Evolutionary conservation across 2,888 invertebrate genomes (phyloP).

Genomic region (Trileptium ribeirensis): DNA sequence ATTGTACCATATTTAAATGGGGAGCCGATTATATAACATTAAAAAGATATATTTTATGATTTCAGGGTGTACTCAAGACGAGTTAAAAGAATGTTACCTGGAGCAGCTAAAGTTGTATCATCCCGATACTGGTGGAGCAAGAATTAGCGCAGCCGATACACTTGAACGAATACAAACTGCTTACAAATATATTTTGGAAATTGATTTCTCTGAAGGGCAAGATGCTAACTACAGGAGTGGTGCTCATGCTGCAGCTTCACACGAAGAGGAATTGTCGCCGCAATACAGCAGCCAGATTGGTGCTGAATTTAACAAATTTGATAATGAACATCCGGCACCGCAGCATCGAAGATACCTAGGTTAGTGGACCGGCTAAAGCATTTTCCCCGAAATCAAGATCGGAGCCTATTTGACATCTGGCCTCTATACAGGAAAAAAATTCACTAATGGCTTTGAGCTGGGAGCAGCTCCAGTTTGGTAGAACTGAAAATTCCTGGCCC

Average conservation of each 20-base stretch:
- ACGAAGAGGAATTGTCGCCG: background rate
- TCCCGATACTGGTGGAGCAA: slow-evolving; percentile 69
- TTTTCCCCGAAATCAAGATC: no score
- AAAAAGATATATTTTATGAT: no score
- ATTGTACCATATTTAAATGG: no score
- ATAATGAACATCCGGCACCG: slow-evolving; percentile 69
- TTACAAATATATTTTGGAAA: slow-evolving; percentile 50
- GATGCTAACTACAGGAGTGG: background rate
- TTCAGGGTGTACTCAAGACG: background rate
- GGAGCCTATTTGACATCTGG: no score
- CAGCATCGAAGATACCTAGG: slow-evolving; percentile 62
- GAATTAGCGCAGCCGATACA: slow-evolving; percentile 67
- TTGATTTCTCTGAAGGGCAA: slow-evolving; percentile 38
- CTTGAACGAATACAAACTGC: slow-evolving; percentile 63
- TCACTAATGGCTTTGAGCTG: no score
- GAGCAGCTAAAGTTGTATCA: slow-evolving; percentile 71
- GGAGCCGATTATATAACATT: no score
- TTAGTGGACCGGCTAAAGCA: no score
- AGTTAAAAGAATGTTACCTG: slow-evolving; percentile 57
- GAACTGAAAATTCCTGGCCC: no score
- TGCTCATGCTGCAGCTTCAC: background rate
- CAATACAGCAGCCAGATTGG: no score
- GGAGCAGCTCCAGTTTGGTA: no score
- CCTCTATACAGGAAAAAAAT: no score
- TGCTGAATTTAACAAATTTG: slow-evolving; percentile 54